Conservation (phyloP, 2,888 invertebrate genomes). For the Mythimna ferrago region DNA sequence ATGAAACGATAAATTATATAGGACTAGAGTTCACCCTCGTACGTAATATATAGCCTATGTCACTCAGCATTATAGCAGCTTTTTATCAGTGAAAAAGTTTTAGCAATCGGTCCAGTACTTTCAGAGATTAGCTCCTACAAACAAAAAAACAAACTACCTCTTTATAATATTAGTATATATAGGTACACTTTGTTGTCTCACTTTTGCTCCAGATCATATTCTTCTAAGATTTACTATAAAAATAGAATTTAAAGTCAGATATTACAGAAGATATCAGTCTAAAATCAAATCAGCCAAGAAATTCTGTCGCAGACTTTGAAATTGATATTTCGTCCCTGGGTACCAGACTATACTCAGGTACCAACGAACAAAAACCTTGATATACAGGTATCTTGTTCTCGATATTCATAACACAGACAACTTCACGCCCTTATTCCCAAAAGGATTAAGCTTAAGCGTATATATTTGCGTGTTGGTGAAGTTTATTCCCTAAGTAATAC, state of each 20-base stretch:
- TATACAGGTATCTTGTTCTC: not conserved
- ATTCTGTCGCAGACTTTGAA: conserved; percentile 7
- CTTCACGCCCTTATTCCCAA: not conserved
- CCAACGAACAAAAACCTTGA: not conserved
- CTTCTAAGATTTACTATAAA: not conserved
- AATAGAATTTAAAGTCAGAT: not conserved
- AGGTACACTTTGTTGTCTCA: too few relatives aligned
- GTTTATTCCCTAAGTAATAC: not conserved
- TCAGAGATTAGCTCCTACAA: too few relatives aligned
- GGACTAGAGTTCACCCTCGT: too few relatives aligned
- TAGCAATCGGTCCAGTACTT: too few relatives aligned
- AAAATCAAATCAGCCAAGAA: conserved; percentile 8
- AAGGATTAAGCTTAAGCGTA: not conserved
- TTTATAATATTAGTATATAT: too few relatives aligned
- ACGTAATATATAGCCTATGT: too few relatives aligned
- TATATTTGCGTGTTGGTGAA: too few relatives aligned
- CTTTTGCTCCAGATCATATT: not conserved
- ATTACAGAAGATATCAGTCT: conserved; percentile 9
- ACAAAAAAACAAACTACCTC: too few relatives aligned
- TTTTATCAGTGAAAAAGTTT: too few relatives aligned
- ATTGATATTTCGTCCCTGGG: conserved; percentile 13
- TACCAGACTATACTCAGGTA: not conserved
- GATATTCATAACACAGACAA: not conserved
- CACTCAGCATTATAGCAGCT: too few relatives aligned
- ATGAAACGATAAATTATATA: too few relatives aligned